Conservation (phyloP, 2,113 vertebrate species). For the Mesocricetus auratus region DNA sequence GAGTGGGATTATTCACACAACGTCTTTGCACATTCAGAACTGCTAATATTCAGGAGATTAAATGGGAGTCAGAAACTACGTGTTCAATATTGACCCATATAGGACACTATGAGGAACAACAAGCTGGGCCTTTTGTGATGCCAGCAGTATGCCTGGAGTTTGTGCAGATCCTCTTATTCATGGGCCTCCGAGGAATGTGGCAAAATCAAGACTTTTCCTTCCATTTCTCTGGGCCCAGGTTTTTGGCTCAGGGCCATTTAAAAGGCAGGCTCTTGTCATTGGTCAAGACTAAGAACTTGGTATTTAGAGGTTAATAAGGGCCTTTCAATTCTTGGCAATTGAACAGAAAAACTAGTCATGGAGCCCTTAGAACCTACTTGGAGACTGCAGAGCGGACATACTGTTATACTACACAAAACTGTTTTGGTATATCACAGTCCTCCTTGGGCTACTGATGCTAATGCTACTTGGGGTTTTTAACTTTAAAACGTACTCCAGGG, state of each 20-base stretch:
- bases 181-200: neutral
- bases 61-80: neutral
- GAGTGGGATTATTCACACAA: conserved; percentile 3
- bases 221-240: neutral
- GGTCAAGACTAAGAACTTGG: conserved; percentile 4
- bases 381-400: neutral
- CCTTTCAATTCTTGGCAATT: neutral
- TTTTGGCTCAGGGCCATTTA: neutral
- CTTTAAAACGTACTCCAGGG: neutral
- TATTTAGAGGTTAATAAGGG: neutral
- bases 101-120: neutral
- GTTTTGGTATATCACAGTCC: neutral
- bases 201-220: neutral
- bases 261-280: neutral
- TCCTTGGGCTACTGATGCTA: neutral
- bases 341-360: neutral
- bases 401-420: neutral
- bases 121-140: neutral
- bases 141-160: neutral
- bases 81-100: neutral
- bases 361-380: neutral
- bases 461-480: neutral
- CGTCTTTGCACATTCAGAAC: conserved; percentile 33
- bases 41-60: conserved; percentile 37
- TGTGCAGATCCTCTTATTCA: neutral